Base-by-base conservation (phyloP, 2,888 invertebrate genomes). In the Zelleria hepariella region DNA sequence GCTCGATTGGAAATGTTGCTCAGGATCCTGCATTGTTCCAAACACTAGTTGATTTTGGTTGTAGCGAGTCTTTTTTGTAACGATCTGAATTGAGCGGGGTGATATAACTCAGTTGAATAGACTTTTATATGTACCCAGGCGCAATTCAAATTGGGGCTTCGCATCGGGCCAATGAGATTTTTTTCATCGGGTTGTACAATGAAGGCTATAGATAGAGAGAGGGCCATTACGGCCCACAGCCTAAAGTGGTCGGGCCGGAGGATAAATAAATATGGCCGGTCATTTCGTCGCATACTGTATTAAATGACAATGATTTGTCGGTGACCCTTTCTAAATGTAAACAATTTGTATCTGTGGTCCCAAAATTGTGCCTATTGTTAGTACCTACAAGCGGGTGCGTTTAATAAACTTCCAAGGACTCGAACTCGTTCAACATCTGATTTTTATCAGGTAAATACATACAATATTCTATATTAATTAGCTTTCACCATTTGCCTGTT, bases 261-360 rank as follows among this genome's bases (percentile, higher is more conserved):
- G 72, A 68, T 69, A 69, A 65, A 72, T 68, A 75, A 78, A 77
- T 71, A 74, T 68, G 68, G 66, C 62, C 64, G 67, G 27, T 66
- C 68, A 65, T 71, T 71, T 59, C 70, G 70, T 69, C 67, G 66
- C 66, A 67, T 72, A 68, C 67, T 66, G 62, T 69, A 65, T 64
- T 63, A 66, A 70, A 67, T 69, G 68, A 67, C 62, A 70, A 73
- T 70, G 73, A 74, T 77, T 74, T 74, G 74, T 74, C 66, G 64
- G 64, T 68, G 68, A 71, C 69, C 75, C 70, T 69, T 69, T 67
- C 65, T 65, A 63, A 68, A 63, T 64, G 66, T 65, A 62, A 42
- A 64, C 65, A 63, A 63, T 66, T 65, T 66, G 51, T 63, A 59
- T 20, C 32, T 27, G 20, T 51, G 59, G 42, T 42, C 59, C 48